These are phyloP conservation scores for Sterrhoptilus dennistouni DNA, from an alignment of 2,113 vertebrate species.

Conservation along the genomic window DNA sequence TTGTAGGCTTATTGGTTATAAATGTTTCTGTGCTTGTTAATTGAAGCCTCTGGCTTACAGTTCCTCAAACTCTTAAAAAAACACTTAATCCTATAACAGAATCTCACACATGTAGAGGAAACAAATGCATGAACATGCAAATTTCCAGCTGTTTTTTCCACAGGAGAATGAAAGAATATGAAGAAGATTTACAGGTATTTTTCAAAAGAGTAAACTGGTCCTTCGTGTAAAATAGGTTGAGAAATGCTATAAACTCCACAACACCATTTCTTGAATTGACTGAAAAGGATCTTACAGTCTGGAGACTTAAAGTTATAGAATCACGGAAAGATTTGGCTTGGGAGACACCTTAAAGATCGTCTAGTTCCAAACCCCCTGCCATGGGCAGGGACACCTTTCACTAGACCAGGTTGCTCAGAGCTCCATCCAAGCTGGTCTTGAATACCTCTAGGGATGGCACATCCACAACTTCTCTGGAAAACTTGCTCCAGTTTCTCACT, in stretches of 20 bases:
- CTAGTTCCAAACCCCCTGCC: background rate
- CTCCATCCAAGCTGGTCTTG: background rate
- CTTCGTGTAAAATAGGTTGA: background rate
- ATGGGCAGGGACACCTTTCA: background rate
- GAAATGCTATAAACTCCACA: background rate
- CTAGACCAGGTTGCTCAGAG: background rate
- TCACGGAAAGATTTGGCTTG: background rate
- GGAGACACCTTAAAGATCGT: background rate
- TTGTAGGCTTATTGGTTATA: background rate
- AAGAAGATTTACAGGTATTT: background rate
- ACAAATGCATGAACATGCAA: background rate
- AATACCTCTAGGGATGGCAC: background rate
- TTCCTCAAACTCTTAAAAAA: background rate
- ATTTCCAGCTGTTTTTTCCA: background rate
- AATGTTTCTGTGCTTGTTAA: background rate
- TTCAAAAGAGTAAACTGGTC: background rate
- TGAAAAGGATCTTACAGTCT: background rate
- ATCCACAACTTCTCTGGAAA: background rate
- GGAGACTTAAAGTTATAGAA: background rate
- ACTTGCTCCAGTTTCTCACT: background rate
- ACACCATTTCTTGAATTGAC: background rate
- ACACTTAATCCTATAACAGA: rapidly evolving
- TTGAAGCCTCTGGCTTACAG: background rate
- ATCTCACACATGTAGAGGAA: background rate
- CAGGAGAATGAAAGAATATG: background rate